These are phyloP conservation scores for Temnothorax nylanderi DNA, from an alignment of 1,140 invertebrate species.

Conservation along the genomic window DNA sequence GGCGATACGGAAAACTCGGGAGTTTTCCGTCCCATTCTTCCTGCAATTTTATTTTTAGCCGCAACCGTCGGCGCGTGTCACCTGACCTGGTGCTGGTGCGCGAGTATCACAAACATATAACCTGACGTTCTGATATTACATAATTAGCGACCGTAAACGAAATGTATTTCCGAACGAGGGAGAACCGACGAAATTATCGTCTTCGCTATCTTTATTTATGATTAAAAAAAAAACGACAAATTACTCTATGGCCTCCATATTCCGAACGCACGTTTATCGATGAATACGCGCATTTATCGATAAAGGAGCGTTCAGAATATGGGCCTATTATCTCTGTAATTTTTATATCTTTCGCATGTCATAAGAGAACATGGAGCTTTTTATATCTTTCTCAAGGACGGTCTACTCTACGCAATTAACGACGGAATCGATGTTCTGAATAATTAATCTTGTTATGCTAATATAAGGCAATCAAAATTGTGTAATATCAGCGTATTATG, in stretches of 20 bases:
- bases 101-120: slow-evolving; percentile 19
- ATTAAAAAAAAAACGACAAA: neutral
- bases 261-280: no score
- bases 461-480: neutral
- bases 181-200: neutral
- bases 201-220: neutral
- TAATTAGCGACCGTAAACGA: slow-evolving; percentile 26
- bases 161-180: neutral
- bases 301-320: no score
- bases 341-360: neutral
- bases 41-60: slow-evolving; percentile 56
- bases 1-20: neutral
- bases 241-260: neutral
- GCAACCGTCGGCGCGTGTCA: slow-evolving; percentile 25
- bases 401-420: neutral
- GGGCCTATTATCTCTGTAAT: neutral
- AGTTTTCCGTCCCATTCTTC: neutral
- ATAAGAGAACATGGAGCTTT: neutral
- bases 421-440: neutral
- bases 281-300: no score
- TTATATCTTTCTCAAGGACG: slow-evolving; percentile 5
- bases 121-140: slow-evolving; percentile 33
- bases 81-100: neutral
- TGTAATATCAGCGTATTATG: neutral
- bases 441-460: neutral